These are phyloP conservation scores for Drosophila incognita DNA, from an alignment of 2,888 invertebrate genomes.

Conservation along the genomic window DNA sequence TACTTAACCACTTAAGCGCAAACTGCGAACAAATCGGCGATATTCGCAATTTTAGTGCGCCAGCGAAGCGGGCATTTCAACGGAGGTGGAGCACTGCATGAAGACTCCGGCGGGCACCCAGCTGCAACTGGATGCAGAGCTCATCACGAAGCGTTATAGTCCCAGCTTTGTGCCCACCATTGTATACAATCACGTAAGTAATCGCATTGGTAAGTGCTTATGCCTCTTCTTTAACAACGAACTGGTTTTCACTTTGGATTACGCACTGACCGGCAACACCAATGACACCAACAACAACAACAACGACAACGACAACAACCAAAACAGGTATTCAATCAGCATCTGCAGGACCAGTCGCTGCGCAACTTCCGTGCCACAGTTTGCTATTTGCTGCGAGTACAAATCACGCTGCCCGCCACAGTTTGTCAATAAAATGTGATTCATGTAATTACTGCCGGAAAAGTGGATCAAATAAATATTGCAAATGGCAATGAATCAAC, in stretches of 20 bases:
- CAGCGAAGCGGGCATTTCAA: slow-evolving; percentile 81
- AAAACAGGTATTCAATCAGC: slow-evolving; percentile 83
- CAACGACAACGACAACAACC: background rate
- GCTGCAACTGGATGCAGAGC: slow-evolving; percentile 86
- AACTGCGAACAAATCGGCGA: background rate
- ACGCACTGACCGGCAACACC: slow-evolving; percentile 15
- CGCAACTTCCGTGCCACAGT: slow-evolving; percentile 84
- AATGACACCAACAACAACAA: background rate
- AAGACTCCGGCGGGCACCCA: slow-evolving; percentile 84
- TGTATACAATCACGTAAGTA: slow-evolving; percentile 86
- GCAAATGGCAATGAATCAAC: background rate
- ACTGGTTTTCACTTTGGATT: slow-evolving; percentile 54
- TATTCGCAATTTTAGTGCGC: slow-evolving; percentile 83
- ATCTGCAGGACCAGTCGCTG: slow-evolving; percentile 85
- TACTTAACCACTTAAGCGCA: slow-evolving; percentile 39
- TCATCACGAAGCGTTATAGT: slow-evolving; percentile 82
- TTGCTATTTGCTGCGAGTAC: slow-evolving; percentile 80
- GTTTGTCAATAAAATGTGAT: slow-evolving; percentile 53
- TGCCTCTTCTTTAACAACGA: slow-evolving; percentile 8
- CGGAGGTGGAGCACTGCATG: slow-evolving; percentile 84
- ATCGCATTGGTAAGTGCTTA: background rate
- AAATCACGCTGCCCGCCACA: slow-evolving; percentile 39
- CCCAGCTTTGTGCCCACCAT: slow-evolving; percentile 86
- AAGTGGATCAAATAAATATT: slow-evolving; percentile 13
- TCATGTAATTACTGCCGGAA: slow-evolving; percentile 6